phyloP scores from a whole-genome alignment of 2,888 invertebrate species.

The Meiosimyza platycephala region DNA sequence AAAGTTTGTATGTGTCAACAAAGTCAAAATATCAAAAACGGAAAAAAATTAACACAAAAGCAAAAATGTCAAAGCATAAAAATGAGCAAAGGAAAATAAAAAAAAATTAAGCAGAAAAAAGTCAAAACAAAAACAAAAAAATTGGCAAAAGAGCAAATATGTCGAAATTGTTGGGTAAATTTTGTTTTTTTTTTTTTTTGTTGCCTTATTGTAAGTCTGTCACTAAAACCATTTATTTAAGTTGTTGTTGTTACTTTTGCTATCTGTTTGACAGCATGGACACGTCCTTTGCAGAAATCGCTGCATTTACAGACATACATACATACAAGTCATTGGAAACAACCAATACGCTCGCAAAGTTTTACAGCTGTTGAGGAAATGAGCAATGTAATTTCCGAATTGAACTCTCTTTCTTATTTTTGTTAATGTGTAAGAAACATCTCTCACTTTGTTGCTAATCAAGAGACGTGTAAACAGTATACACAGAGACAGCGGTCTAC shows the following conservation, averaged over 20 bases:
- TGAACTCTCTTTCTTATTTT: neutral
- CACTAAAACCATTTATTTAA: neutral
- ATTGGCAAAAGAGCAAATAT: conserved; percentile 48
- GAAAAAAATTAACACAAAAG: neutral
- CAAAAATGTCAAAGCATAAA: neutral
- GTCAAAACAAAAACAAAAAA: conserved; percentile 35
- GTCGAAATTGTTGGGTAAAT: conserved; percentile 48
- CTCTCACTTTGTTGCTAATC: no score
- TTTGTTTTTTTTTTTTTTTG: conserved; percentile 52
- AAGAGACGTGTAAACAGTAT: no score
- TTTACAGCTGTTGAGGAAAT: no score
- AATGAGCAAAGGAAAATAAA: neutral
- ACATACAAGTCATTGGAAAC: no score
- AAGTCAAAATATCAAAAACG: neutral
- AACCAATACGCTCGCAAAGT: no score
- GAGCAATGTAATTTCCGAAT: no score
- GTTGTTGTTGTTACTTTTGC: conserved; percentile 1
- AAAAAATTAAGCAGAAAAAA: conserved; percentile 48
- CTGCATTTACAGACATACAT: neutral
- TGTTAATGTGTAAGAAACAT: neutral
- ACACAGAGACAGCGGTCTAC: no score
- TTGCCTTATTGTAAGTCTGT: conserved; percentile 22
- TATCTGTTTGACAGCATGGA: neutral
- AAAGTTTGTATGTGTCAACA: conserved; percentile 10
- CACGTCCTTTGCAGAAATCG: conserved; percentile 5